Percentiles rank a stretch among this genome's conserved stretches.
These are phyloP conservation scores for Sylvia atricapilla DNA, from an alignment of 2,113 vertebrate genomes.

Conservation along the genomic window DNA sequence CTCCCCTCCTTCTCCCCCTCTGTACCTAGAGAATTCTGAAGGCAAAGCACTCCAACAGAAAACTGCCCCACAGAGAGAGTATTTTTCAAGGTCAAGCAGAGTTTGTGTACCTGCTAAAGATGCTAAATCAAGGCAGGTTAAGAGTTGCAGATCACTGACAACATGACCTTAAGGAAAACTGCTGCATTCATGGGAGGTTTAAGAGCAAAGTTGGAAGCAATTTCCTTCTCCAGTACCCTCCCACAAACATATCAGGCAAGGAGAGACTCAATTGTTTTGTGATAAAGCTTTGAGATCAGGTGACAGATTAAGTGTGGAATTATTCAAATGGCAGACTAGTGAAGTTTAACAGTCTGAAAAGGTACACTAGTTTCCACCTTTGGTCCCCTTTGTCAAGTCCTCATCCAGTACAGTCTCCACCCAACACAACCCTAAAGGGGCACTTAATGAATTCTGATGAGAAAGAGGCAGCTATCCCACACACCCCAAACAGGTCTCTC, in stretches of 20 bases:
- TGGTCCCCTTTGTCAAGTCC: background rate
- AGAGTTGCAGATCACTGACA: background rate
- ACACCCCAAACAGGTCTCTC: background rate
- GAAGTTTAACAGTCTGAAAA: background rate
- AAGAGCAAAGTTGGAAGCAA: background rate
- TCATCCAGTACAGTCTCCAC: background rate
- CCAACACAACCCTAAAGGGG: background rate
- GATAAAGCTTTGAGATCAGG: background rate
- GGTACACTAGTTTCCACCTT: background rate
- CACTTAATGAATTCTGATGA: background rate
- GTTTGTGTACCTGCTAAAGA: background rate
- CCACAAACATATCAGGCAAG: background rate
- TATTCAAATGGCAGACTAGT: background rate
- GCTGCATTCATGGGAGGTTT: background rate
- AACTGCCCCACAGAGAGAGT: background rate
- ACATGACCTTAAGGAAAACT: background rate
- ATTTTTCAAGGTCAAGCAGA: constrained; percentile 10
- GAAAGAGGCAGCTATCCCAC: background rate
- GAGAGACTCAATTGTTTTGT: background rate
- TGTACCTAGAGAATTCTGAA: background rate
- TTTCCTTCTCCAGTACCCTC: background rate
- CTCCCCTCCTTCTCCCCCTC: background rate
- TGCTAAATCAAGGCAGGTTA: background rate
- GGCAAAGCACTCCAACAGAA: background rate
- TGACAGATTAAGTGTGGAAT: constrained; percentile 2